These are phyloP conservation scores for Mirounga angustirostris DNA, from an alignment of 2,113 vertebrate species.

Conservation along the genomic window DNA sequence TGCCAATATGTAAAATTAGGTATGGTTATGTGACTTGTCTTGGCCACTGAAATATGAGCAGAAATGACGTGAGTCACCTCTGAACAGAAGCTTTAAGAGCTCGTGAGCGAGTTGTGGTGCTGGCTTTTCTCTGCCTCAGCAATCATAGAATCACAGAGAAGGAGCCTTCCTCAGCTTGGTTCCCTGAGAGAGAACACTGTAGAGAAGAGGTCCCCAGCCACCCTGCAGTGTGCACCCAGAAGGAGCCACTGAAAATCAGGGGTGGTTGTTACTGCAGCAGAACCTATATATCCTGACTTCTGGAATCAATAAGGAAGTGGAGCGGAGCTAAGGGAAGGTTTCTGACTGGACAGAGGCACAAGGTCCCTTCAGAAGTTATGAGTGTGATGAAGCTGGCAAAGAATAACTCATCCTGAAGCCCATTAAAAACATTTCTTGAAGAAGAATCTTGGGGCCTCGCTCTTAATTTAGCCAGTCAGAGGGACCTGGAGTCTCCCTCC, in stretches of 20 bases:
- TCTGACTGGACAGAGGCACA: not conserved
- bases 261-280: not conserved
- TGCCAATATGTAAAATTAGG: not conserved
- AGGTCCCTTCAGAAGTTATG: not conserved
- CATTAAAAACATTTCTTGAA: constrained; percentile 49
- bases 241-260: not conserved
- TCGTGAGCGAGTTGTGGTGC: not conserved
- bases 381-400: not conserved
- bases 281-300: not conserved
- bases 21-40: not conserved
- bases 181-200: not conserved
- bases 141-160: not conserved
- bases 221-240: not conserved
- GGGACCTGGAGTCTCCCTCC: not conserved
- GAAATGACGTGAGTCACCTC: not conserved
- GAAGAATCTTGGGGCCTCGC: not conserved
- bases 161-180: not conserved
- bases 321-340: not conserved
- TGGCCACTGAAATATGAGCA: not conserved
- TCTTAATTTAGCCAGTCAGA: constrained; percentile 3
- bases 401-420: constrained; percentile 5
- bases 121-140: not conserved
- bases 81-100: constrained; percentile 39
- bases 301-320: not conserved
- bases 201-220: not conserved